Conservation (phyloP, 2,797 vertebrate species). For the Syngnathus rostellatus region DNA sequence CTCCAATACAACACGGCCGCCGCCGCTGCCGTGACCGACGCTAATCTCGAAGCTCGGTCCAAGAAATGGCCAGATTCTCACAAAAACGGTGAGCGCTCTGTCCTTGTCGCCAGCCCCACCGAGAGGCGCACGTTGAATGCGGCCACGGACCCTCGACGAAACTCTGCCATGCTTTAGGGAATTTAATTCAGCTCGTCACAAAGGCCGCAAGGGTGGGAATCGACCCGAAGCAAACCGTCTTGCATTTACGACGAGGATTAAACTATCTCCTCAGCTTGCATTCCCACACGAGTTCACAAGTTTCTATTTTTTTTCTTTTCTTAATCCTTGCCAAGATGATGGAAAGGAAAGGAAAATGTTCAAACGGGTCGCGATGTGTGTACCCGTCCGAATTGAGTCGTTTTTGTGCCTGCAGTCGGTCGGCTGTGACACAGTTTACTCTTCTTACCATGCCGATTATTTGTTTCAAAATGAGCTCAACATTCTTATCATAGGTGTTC, state of each 20-base stretch:
- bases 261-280: slow-evolving; percentile 40
- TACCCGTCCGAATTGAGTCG: slow-evolving; percentile 26
- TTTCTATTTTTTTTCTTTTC: too few species aligned
- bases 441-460: background rate
- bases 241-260: slow-evolving; percentile 59
- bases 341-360: background rate
- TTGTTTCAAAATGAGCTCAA: background rate
- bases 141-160: slow-evolving; percentile 55
- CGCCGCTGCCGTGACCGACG: slow-evolving; percentile 23
- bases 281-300: slow-evolving; percentile 44
- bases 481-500: slow-evolving; percentile 12
- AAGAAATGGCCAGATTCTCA: slow-evolving; percentile 70
- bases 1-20: background rate
- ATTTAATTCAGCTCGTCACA: slow-evolving; percentile 59
- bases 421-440: slow-evolving; percentile 40
- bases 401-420: slow-evolving; percentile 39
- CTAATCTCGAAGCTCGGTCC: slow-evolving; percentile 65
- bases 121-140: slow-evolving; percentile 46
- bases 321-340: background rate
- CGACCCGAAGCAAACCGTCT: slow-evolving; percentile 47
- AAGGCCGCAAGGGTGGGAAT: slow-evolving; percentile 65
- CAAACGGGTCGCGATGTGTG: slow-evolving; percentile 7
- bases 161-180: slow-evolving; percentile 42
- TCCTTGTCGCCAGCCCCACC: slow-evolving; percentile 46
- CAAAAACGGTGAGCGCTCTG: slow-evolving; percentile 50